A percentile compares a stretch with the other conserved stretches of the same genome.
phyloP scores from a whole-genome alignment of 2,797 vertebrate genomes.

The Alfaro cultratus region DNA sequence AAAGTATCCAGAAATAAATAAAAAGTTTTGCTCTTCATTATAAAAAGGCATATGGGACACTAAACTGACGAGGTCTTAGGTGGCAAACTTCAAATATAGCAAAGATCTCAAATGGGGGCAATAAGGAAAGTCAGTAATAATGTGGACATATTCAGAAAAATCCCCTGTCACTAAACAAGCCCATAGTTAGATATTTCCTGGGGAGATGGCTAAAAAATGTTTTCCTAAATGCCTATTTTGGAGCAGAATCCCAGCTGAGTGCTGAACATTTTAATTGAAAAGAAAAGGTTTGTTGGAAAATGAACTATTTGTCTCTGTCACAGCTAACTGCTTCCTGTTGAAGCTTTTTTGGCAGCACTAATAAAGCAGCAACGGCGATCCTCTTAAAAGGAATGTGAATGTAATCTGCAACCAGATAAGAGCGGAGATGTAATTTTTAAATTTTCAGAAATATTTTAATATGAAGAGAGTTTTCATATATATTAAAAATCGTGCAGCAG shows the following conservation, averaged over 20 bases:
- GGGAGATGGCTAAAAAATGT: constrained; percentile 47
- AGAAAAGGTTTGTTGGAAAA: constrained; percentile 46
- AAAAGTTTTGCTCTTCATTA: constrained; percentile 19
- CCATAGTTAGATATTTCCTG: constrained; percentile 43
- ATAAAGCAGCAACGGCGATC: constrained; percentile 27
- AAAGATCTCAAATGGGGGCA: constrained; percentile 19
- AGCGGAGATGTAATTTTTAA: constrained; percentile 10
- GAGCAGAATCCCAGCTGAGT: constrained; percentile 52
- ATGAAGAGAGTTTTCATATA: background rate
- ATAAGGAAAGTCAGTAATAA: constrained; percentile 18
- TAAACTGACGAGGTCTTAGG: constrained; percentile 37
- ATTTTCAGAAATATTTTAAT: background rate
- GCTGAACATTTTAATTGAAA: constrained; percentile 62
- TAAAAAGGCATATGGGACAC: constrained; percentile 19
- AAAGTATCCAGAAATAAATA: constrained; percentile 16
- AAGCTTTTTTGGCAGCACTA: constrained; percentile 35
- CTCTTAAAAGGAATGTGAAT: constrained; percentile 8
- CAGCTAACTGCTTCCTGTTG: constrained; percentile 30
- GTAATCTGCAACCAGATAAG: constrained; percentile 27
- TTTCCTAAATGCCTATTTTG: constrained; percentile 49
- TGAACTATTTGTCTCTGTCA: constrained; percentile 27
- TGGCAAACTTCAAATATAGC: constrained; percentile 26
- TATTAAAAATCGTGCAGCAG: background rate
- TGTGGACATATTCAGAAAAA: constrained; percentile 25
- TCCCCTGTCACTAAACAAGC: constrained; percentile 46